phyloP scores from a whole-genome alignment of 2,797 vertebrate species.

The Acanthis flammea region DNA sequence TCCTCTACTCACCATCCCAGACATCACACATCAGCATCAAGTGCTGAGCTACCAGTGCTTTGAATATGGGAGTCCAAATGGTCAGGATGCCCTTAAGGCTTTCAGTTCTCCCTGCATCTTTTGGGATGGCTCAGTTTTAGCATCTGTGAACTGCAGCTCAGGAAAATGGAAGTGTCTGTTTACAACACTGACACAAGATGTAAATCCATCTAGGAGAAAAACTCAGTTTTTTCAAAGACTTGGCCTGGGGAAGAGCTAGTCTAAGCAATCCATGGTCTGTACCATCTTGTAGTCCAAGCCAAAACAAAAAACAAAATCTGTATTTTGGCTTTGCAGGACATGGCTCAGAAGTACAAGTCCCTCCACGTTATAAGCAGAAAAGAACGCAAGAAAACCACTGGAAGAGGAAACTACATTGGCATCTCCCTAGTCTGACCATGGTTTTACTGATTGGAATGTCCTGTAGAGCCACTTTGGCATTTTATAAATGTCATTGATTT shows the following conservation, averaged over 20 bases:
- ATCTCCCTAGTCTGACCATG: neutral
- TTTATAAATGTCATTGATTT: neutral
- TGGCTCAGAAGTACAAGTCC: neutral
- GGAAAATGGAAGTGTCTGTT: neutral
- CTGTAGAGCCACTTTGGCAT: neutral
- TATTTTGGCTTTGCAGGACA: neutral
- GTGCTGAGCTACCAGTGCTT: neutral
- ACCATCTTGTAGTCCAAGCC: neutral
- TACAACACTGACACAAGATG: neutral
- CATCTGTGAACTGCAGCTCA: neutral
- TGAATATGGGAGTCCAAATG: neutral
- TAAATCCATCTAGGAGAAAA: neutral
- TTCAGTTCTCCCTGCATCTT: neutral
- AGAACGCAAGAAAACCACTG: neutral
- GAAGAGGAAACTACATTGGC: neutral
- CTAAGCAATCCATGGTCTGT: neutral
- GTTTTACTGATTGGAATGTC: fast-evolving
- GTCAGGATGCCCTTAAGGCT: neutral
- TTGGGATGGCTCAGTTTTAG: neutral
- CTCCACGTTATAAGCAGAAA: neutral
- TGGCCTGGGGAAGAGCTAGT: neutral
- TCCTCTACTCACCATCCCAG: neutral
- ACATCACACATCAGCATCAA: neutral
- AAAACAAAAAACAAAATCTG: neutral
- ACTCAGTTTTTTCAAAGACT: neutral